Evolutionary conservation across 2,888 invertebrate genomes (phyloP).

Genomic region (Acleris literana): DNA sequence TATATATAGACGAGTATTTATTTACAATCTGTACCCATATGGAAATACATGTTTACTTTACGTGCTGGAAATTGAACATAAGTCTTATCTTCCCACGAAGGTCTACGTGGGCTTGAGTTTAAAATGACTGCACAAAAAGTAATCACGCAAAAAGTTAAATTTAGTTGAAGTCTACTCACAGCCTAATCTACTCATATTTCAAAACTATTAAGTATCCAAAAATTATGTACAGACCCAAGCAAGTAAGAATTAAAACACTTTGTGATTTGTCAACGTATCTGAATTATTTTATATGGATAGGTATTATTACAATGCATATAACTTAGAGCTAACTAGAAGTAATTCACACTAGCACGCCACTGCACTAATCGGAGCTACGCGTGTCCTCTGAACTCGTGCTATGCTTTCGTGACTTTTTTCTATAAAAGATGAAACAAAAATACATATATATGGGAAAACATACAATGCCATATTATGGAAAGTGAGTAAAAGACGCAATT

Average conservation of each 20-base stretch:
- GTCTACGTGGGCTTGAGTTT: no score
- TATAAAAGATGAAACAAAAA: conserved; percentile 72
- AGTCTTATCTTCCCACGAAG: no score
- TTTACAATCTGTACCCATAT: conserved; percentile 32
- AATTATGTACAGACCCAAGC: conserved; percentile 16
- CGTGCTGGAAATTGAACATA: neutral
- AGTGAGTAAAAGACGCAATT: neutral
- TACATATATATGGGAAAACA: conserved; percentile 60
- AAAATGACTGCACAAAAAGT: neutral
- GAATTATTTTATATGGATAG: conserved; percentile 30
- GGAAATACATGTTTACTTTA: conserved; percentile 3
- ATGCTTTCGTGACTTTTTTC: conserved; percentile 79
- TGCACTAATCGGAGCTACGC: conserved; percentile 75
- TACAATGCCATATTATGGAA: conserved; percentile 50
- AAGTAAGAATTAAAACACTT: conserved; percentile 33
- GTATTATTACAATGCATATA: conserved; percentile 51
- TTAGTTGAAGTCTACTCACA: conserved; percentile 37
- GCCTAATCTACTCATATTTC: conserved; percentile 37
- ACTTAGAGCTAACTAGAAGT: conserved; percentile 55
- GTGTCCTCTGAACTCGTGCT: conserved; percentile 79
- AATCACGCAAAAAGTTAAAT: neutral
- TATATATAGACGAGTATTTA: conserved; percentile 31
- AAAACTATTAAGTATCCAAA: neutral
- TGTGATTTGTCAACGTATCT: conserved; percentile 36
- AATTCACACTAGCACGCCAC: conserved; percentile 61